Base-by-base conservation (phyloP, 2,888 invertebrate genomes). In the Latrodectus elegans region DNA sequence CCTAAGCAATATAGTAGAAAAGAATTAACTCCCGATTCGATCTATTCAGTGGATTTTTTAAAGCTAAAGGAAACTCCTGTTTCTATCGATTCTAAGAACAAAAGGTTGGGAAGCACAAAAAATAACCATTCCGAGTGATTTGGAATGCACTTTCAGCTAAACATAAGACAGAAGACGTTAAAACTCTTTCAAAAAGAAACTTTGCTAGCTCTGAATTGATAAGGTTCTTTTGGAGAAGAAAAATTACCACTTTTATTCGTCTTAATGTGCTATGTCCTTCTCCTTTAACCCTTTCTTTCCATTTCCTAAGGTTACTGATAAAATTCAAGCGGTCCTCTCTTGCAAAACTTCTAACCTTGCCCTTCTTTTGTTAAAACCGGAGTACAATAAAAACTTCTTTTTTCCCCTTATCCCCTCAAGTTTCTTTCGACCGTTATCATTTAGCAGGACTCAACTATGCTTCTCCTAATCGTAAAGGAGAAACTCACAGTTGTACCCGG, bases 391-490 rank as follows among this genome's bases (percentile, higher is more conserved):
- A 74, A 76, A 49, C 51, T 74, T 51, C 67, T 73, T 64, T 52
- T 82, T 75, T 82, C 49, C 70, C 70, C 65, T 64, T 51, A 64
- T n/a, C 38, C 55, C 67, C 15, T 22, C 22, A 22, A 22, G 22
- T 55, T 55, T 55, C 55, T 55, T 55, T 11, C 14, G 22, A 14
- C 55, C 26, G 74, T 76, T 83, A 76, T 83, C 76, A 70, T 60
- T 76, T 55, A 55, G n/a, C 83, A 51, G 75, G 76, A 76, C 73
- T 55, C 78, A 55, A 17, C 80, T 60, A 70, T 83, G 70, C 70
- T 75, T 49, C 60, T 51, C 55, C 71, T 83, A 83, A 83, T 76
- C 83, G 71, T 64, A 51, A 68, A 70, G 15, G 49, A 64, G 71
- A 64, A 76, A 55, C 64, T 64, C 83, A 83, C 55, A 70, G 70